Base-by-base conservation (phyloP, 2,888 invertebrate species). In the Drosophila pseudotalamancana region DNA sequence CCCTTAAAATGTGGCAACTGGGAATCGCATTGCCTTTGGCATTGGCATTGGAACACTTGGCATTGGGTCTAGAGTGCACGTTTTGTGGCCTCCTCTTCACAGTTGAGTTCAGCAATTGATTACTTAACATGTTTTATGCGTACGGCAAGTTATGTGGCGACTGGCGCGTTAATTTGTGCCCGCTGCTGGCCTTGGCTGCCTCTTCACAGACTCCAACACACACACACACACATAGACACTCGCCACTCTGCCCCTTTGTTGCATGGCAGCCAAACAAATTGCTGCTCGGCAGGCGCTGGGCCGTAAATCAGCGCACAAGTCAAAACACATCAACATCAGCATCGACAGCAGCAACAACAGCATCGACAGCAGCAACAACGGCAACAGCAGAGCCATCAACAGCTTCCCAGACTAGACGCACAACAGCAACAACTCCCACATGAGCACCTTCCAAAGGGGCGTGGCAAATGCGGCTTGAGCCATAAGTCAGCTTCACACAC, bases 71-170 rank as follows among this genome's bases (percentile, higher is more conserved):
- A 21, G 6, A 29, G 25, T 14, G 61, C 46, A 63, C 48, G 43
- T 57, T 64, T 34, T 57, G n/a, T 29, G 53, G 34, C 51, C 39
- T 43, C 60, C 60, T 57, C 56, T 51, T 19, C 49, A 59, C 74
- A n/a, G n/a, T n/a, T n/a, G n/a, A n/a, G n/a, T 53, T 54, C 64
- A 48, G 84, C 89, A 89, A 89, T 89, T 89, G 90, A 89, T 89
- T 89, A 89, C 83, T 89, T 84, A 89, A 83, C 90, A 88, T 89
- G 89, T 88, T 87, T 78, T 87, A 81, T 77, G 80, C 87, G 87
- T 83, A 83, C 82, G 80, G 73, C 65, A 62, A 77, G 82, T 81
- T 86, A 87, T 89, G 85, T 73, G 75, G 73, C 86, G 63, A 79
- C 86, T 85, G 86, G 65, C 76, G 80, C 86, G 80, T 80, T 85